Percentiles rank a stretch among this genome's conserved stretches.
These are phyloP conservation scores for Stegodyphus mimosarum DNA, from an alignment of 1,140 invertebrate species.

Conservation along the genomic window DNA sequence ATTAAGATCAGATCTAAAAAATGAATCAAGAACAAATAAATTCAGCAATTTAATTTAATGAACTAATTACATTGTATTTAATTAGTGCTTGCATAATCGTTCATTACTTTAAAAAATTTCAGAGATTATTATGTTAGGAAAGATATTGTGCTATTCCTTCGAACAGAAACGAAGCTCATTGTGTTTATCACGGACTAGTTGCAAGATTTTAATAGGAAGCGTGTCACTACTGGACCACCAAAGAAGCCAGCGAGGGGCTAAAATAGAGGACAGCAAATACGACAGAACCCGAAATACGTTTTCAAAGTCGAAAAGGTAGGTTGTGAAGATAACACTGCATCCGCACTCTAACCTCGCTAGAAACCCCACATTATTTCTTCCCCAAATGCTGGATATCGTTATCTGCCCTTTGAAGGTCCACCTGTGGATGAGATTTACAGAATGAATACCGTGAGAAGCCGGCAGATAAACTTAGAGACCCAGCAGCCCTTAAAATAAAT, in stretches of 20 bases:
- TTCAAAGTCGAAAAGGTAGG: conserved; percentile 13
- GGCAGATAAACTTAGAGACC: conserved; percentile 1
- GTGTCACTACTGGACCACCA: neutral
- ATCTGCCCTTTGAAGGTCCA: conserved; percentile 14
- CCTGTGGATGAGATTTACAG: conserved; percentile 4
- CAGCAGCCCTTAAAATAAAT: neutral
- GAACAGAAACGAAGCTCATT: too few relatives aligned
- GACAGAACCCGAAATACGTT: neutral
- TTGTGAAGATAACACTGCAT: neutral
- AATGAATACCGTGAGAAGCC: neutral
- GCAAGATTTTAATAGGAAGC: too few relatives aligned
- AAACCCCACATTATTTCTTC: neutral
- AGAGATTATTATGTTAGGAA: too few relatives aligned
- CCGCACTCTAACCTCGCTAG: neutral
- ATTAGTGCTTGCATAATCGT: too few relatives aligned
- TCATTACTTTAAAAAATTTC: too few relatives aligned
- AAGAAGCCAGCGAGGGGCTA: neutral
- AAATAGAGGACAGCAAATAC: conserved; percentile 5
- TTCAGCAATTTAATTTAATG: too few relatives aligned
- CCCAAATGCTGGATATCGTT: neutral
- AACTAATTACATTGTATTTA: too few relatives aligned
- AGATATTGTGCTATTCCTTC: too few relatives aligned
- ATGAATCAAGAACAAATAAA: too few relatives aligned
- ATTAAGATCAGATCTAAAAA: too few relatives aligned
- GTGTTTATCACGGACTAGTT: too few relatives aligned